Evolutionary conservation across 2,113 vertebrate genomes (phyloP).

Genomic region (Sakesphorus luctuosus): DNA sequence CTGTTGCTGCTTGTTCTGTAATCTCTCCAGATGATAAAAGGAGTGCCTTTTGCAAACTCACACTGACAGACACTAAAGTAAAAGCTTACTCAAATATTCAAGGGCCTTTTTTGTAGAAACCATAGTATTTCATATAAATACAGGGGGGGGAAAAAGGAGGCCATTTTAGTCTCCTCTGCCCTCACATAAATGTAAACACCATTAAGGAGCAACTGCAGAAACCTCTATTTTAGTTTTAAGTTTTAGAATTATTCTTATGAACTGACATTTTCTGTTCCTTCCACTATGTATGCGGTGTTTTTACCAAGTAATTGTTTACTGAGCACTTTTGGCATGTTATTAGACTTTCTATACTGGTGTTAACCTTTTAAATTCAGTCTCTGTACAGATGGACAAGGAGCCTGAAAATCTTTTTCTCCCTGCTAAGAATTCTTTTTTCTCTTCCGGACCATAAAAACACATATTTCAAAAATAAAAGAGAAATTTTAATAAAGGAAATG

Average conservation of each 20-base stretch:
- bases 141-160: neutral
- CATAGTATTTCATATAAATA: neutral
- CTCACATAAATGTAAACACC: neutral
- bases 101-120: neutral
- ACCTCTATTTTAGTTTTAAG: neutral
- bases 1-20: conserved; percentile 36
- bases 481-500: conserved; percentile 1
- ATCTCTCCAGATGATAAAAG: conserved; percentile 62
- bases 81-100: conserved; percentile 58
- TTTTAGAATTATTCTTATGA: neutral
- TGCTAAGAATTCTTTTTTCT: conserved; percentile 49
- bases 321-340: conserved; percentile 20
- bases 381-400: conserved; percentile 48
- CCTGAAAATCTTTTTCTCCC: conserved; percentile 49
- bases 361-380: conserved; percentile 64
- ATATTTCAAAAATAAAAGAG: neutral
- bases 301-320: neutral
- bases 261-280: conserved; percentile 11
- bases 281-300: neutral
- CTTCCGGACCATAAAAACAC: conserved; percentile 9
- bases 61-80: conserved; percentile 42
- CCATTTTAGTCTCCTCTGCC: neutral
- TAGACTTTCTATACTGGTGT: conserved; percentile 16
- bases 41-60: conserved; percentile 49
- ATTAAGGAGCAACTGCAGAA: neutral